These are phyloP conservation scores for Zosterops japonicus DNA, from an alignment of 2,113 vertebrate genomes.

Conservation along the genomic window DNA sequence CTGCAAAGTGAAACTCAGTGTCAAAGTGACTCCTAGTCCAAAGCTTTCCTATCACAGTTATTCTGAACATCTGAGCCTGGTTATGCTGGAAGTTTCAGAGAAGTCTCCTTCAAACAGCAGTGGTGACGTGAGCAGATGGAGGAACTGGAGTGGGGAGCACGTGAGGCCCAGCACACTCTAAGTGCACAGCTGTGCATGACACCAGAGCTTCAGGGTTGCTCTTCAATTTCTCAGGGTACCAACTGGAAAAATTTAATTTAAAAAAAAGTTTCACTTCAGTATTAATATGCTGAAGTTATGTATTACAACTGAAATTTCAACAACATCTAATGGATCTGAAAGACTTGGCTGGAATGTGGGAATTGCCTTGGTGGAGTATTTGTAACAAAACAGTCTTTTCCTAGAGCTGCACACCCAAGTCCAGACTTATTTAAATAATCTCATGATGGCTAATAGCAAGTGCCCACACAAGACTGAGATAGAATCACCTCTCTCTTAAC, in stretches of 20 bases:
- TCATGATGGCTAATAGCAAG: background rate
- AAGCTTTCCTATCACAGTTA: fast-evolving
- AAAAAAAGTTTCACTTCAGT: background rate
- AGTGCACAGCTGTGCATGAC: fast-evolving
- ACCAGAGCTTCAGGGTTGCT: fast-evolving
- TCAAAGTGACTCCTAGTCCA: background rate
- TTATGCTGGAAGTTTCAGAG: background rate
- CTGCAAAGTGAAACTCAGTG: fast-evolving
- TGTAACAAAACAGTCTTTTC: background rate
- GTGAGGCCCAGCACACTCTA: fast-evolving
- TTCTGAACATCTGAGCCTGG: background rate
- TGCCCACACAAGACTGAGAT: background rate
- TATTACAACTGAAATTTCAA: background rate
- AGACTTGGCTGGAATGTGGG: background rate
- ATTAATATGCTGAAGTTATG: background rate
- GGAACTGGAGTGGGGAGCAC: background rate
- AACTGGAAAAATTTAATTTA: background rate
- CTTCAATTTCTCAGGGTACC: background rate
- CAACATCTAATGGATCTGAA: background rate
- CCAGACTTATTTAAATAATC: background rate
- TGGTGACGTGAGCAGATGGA: background rate
- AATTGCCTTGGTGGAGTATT: background rate
- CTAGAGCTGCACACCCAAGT: background rate
- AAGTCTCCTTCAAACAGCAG: background rate
- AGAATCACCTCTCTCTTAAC: background rate